Conservation (phyloP, 2,797 vertebrate genomes). For the Cryptoblepharus egeriae region DNA sequence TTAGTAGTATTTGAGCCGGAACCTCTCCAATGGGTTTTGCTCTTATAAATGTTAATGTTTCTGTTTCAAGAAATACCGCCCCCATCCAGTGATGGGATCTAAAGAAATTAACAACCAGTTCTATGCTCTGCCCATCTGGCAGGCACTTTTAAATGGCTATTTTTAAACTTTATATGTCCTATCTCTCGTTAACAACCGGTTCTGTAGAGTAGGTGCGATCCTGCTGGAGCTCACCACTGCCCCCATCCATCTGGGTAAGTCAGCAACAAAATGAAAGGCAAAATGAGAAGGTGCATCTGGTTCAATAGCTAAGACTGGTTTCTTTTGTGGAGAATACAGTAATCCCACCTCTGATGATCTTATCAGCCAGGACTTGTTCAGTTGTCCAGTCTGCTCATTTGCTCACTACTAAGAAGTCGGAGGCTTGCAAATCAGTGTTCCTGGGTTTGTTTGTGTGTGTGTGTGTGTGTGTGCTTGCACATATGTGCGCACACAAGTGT, state of each 20-base stretch:
- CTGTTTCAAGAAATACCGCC: background rate
- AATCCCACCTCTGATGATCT: background rate
- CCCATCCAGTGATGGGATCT: no score
- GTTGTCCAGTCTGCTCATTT: background rate
- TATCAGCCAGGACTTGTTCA: no score
- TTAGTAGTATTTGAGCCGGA: background rate
- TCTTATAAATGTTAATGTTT: background rate
- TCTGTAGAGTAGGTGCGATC: no score
- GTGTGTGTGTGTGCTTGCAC: background rate
- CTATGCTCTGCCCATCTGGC: no score
- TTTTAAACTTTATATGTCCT: no score
- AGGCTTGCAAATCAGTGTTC: background rate
- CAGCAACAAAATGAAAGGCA: background rate
- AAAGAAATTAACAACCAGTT: no score
- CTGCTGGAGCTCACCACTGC: no score
- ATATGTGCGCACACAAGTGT: no score
- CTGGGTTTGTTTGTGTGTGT: background rate
- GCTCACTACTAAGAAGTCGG: background rate
- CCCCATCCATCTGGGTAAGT: rapidly evolving
- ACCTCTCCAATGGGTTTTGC: background rate
- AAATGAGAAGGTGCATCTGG: background rate
- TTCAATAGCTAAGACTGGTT: background rate
- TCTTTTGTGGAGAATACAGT: background rate
- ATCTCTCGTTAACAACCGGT: no score
- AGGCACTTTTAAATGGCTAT: no score